Percentiles rank a stretch among this genome's conserved stretches.
Evolutionary conservation across 1,140 invertebrate genomes (phyloP).

Genomic region (Eulimnadia texana): DNA sequence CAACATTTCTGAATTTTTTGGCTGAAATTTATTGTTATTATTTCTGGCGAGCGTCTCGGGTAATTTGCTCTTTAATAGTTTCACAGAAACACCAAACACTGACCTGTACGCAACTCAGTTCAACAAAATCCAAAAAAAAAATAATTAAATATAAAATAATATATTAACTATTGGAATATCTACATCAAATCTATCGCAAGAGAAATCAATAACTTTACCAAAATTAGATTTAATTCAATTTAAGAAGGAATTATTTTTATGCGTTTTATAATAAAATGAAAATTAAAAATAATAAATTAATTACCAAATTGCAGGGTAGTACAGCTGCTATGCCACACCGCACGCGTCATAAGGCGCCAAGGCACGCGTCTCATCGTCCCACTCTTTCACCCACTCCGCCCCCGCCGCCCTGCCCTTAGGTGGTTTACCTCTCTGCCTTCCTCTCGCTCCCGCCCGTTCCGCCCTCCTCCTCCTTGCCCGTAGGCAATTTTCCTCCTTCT

Average conservation of each 20-base stretch:
- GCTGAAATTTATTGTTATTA: too few relatives aligned
- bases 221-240: not conserved
- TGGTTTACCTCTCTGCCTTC: not conserved
- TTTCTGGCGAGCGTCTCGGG: not conserved
- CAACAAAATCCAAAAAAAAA: not conserved
- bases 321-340: too few relatives aligned
- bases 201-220: not conserved
- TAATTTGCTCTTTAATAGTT: not conserved
- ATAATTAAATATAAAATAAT: not conserved
- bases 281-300: not conserved
- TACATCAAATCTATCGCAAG: not conserved
- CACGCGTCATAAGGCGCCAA: not conserved
- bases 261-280: not conserved
- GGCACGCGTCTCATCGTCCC: not conserved
- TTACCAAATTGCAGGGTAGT: not conserved
- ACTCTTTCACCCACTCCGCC: too few relatives aligned
- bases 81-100: not conserved
- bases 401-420: not conserved
- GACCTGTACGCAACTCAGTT: not conserved
- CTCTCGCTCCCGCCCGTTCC: too few relatives aligned
- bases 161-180: not conserved
- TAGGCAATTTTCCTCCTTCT: not conserved
- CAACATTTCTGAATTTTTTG: too few relatives aligned
- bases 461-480: not conserved
- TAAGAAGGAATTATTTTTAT: not conserved